phyloP scores from a whole-genome alignment of 2,113 vertebrate species.

The Gnathochromis pfefferi region DNA sequence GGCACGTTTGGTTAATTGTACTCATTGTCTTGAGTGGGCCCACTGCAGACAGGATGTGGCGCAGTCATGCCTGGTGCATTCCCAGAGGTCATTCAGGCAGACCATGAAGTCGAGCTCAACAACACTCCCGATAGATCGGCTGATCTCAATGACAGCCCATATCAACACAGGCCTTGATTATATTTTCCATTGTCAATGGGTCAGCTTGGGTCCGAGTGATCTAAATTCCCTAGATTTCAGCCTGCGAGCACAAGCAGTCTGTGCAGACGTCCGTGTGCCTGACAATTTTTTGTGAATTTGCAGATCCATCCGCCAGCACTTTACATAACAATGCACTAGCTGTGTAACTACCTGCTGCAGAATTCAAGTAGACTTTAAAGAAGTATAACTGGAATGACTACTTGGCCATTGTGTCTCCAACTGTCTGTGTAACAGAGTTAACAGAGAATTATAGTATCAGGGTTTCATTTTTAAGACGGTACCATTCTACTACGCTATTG shows the following conservation, averaged over 20 bases:
- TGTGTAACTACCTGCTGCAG: neutral
- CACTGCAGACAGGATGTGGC: neutral
- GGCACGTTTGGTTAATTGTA: neutral
- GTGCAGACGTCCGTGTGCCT: neutral
- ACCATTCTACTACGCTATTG: neutral
- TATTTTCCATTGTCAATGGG: neutral
- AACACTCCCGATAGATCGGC: neutral
- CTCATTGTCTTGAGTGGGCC: neutral
- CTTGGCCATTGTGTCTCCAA: neutral
- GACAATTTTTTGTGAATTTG: neutral
- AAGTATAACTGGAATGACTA: neutral
- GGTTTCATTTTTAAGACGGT: neutral
- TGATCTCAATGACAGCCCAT: neutral
- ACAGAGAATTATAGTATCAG: neutral
- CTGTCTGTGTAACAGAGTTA: neutral
- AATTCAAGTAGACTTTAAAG: neutral
- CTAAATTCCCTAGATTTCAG: neutral
- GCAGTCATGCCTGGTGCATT: neutral
- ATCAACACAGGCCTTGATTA: neutral
- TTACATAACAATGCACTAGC: neutral
- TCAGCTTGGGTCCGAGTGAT: neutral
- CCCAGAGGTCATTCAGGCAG: neutral
- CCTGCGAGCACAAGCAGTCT: neutral
- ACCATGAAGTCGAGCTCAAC: rapidly evolving
- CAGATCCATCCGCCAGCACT: neutral